Percentiles rank a stretch among this genome's conserved stretches.
These are phyloP conservation scores for Popillia japonica DNA, from an alignment of 1,140 invertebrate genomes.

Conservation along the genomic window DNA sequence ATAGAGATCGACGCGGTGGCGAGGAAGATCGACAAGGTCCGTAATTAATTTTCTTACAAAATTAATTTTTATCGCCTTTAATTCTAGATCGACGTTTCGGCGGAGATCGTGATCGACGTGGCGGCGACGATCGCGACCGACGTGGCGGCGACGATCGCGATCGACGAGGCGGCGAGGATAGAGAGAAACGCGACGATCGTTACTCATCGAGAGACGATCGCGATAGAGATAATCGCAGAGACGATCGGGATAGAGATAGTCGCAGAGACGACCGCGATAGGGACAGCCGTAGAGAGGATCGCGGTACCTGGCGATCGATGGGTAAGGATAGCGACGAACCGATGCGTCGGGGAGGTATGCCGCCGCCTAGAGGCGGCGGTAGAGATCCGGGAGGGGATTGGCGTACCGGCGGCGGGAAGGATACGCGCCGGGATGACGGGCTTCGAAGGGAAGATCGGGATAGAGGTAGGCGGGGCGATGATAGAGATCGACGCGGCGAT, in stretches of 20 bases:
- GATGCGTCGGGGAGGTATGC: conserved; percentile 37
- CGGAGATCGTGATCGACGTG: neutral
- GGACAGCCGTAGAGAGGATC: too few species aligned
- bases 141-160: conserved; percentile 7
- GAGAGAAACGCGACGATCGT: conserved; percentile 40
- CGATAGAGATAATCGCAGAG: conserved; percentile 39
- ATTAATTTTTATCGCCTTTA: too few species aligned
- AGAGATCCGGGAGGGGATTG: conserved; percentile 34
- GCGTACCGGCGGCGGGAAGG: conserved; percentile 37
- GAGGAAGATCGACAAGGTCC: conserved; percentile 43
- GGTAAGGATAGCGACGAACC: neutral
- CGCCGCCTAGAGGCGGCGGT: conserved; percentile 15
- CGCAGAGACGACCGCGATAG: conserved; percentile 33
- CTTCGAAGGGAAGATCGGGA: conserved; percentile 44
- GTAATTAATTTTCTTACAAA: too few species aligned
- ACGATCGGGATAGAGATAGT: too few species aligned
- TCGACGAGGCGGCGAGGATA: too few species aligned
- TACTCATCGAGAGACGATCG: conserved; percentile 40
- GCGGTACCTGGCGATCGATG: conserved; percentile 24
- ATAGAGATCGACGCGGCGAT: conserved; percentile 37
- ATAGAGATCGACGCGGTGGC: neutral
- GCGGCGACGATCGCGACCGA: conserved; percentile 31
- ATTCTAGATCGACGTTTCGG: neutral
- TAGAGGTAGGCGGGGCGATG: too few species aligned
- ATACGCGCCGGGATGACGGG: conserved; percentile 35